phyloP scores from a whole-genome alignment of 2,113 vertebrate genomes.

The Podilymbus podiceps region DNA sequence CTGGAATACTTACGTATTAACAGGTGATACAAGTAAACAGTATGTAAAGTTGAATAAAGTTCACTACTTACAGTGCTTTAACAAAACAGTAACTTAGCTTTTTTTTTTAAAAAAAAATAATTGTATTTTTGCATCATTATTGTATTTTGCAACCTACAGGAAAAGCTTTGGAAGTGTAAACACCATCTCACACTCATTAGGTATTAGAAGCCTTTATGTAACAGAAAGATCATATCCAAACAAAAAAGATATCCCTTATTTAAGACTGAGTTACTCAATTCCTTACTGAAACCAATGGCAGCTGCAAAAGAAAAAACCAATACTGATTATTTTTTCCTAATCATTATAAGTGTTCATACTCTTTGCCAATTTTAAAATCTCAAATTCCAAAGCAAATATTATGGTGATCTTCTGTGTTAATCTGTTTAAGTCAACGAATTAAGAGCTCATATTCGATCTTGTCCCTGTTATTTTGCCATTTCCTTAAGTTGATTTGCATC shows the following conservation, averaged over 20 bases:
- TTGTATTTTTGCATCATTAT: background rate
- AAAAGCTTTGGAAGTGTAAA: background rate
- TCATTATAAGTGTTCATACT: background rate
- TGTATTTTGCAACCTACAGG: background rate
- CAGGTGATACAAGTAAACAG: background rate
- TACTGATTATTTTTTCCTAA: background rate
- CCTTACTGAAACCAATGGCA: slow-evolving; percentile 36
- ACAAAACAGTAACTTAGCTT: background rate
- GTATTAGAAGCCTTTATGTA: background rate
- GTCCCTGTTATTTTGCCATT: background rate
- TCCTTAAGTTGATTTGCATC: background rate
- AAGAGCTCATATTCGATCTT: background rate
- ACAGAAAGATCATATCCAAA: background rate
- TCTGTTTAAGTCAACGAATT: background rate
- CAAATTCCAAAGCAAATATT: background rate
- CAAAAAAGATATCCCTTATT: background rate
- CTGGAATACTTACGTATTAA: background rate
- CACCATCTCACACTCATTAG: background rate
- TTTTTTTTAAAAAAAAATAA: background rate
- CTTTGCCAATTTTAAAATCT: background rate
- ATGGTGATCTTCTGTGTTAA: background rate
- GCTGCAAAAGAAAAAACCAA: slow-evolving; percentile 48
- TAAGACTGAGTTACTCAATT: background rate
- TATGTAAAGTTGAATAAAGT: background rate
- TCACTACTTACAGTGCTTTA: background rate